Evolutionary conservation across 1,140 invertebrate species (phyloP).

Genomic region (Calliphora vicina): DNA sequence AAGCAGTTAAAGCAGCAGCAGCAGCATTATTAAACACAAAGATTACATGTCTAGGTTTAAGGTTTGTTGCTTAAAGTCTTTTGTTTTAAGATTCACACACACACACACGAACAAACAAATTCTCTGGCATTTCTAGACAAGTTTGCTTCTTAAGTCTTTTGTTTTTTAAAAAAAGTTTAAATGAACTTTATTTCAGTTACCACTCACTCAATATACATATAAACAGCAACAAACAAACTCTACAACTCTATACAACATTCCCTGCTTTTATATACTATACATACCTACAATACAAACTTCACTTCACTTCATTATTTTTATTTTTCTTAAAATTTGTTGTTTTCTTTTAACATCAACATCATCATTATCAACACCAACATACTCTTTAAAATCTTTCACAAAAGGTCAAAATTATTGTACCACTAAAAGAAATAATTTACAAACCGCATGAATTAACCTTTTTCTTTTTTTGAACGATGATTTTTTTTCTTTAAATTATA

Average conservation of each 20-base stretch:
- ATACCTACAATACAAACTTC: too few relatives aligned
- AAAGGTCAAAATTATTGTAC: background rate
- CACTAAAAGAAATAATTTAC: constrained; percentile 1
- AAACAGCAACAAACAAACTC: too few relatives aligned
- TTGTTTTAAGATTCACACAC: constrained; percentile 26
- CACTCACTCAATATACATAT: background rate
- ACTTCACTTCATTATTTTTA: background rate
- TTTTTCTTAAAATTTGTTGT: background rate
- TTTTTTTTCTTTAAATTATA: background rate
- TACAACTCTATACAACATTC: background rate
- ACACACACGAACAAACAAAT: background rate
- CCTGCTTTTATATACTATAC: background rate
- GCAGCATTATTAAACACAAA: background rate
- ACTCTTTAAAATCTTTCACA: background rate
- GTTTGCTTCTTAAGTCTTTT: constrained; percentile 13
- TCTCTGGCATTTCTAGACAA: constrained; percentile 19
- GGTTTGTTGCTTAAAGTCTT: constrained; percentile 42
- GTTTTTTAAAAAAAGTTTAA: background rate
- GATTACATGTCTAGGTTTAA: constrained; percentile 31
- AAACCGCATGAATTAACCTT: background rate
- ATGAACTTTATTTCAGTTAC: background rate
- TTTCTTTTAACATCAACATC: background rate
- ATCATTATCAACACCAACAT: background rate
- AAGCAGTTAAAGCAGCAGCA: background rate
- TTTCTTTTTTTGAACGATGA: background rate